Conservation (phyloP, 1,140 invertebrate species). For the Ephestia elutella region DNA sequence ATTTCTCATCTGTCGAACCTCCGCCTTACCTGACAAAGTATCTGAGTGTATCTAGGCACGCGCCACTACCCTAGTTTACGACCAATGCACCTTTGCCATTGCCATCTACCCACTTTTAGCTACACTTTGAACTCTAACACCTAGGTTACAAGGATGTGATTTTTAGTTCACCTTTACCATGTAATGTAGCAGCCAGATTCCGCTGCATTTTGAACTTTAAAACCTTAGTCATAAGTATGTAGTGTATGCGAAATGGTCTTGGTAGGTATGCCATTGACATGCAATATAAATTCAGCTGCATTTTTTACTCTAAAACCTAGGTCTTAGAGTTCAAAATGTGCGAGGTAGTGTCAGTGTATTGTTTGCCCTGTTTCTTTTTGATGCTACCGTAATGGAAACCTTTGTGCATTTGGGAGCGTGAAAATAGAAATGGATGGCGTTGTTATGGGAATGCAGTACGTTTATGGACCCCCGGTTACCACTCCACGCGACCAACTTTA, state of each 20-base stretch:
- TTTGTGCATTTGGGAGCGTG: background rate
- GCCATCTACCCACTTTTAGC: background rate
- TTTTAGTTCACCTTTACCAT: background rate
- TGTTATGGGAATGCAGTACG: background rate
- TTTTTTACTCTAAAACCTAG: too few relatives aligned
- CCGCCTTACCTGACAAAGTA: background rate
- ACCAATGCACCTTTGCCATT: background rate
- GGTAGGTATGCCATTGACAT: too few relatives aligned
- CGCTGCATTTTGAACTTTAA: too few relatives aligned
- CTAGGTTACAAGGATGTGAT: background rate
- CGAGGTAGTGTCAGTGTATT: background rate
- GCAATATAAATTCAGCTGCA: too few relatives aligned
- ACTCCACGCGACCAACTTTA: too few relatives aligned
- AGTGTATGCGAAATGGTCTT: too few relatives aligned
- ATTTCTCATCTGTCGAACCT: background rate
- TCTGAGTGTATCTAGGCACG: constrained; percentile 4
- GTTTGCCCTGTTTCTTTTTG: background rate
- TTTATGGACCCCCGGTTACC: too few relatives aligned
- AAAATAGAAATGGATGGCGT: background rate
- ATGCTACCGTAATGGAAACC: background rate
- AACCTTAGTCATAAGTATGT: too few relatives aligned
- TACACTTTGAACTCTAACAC: background rate
- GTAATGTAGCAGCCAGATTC: too few relatives aligned
- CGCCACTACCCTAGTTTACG: constrained; percentile 8
- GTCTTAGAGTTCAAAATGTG: too few relatives aligned